These are phyloP conservation scores for Endomychus coccineus DNA, from an alignment of 2,888 invertebrate species.

Conservation along the genomic window DNA sequence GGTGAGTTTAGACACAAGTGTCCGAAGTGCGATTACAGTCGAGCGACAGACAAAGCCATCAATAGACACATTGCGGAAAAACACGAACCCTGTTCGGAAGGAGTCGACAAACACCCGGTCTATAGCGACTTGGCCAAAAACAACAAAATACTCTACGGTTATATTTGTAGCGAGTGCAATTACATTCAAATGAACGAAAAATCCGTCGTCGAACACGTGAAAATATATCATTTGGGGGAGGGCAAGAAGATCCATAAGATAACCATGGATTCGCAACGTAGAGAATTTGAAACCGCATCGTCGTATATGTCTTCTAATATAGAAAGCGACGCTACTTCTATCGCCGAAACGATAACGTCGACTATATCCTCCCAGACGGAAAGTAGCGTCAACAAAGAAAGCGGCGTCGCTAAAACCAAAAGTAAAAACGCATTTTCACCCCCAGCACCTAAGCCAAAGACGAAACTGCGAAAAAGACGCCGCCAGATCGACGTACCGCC, in stretches of 20 bases:
- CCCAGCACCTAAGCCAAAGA: background rate
- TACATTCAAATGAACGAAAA: slow-evolving; percentile 59
- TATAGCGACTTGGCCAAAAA: slow-evolving; percentile 18
- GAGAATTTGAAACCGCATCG: background rate
- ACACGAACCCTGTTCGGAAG: slow-evolving; percentile 2
- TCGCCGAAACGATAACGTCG: too few species aligned
- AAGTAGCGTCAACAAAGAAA: too few species aligned
- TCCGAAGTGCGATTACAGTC: slow-evolving; percentile 47
- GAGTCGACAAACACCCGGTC: background rate
- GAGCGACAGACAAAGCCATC: slow-evolving; percentile 30
- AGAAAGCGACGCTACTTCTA: too few species aligned
- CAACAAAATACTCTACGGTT: slow-evolving; percentile 45
- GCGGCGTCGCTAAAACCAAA: too few species aligned
- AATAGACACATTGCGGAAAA: slow-evolving; percentile 20
- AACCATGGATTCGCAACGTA: slow-evolving; percentile 30
- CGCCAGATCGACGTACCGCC: slow-evolving; percentile 19
- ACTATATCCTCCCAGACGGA: too few species aligned
- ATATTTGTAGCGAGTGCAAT: slow-evolving; percentile 65
- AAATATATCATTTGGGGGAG: slow-evolving; percentile 48
- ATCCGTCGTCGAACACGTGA: slow-evolving; percentile 57
- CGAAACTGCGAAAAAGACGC: slow-evolving; percentile 2
- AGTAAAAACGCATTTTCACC: too few species aligned
- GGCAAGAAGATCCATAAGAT: slow-evolving; percentile 42
- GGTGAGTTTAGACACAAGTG: slow-evolving; percentile 69
- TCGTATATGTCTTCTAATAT: background rate